phyloP scores from a whole-genome alignment of 2,888 invertebrate genomes.

The Strigamia transsilvanica region DNA sequence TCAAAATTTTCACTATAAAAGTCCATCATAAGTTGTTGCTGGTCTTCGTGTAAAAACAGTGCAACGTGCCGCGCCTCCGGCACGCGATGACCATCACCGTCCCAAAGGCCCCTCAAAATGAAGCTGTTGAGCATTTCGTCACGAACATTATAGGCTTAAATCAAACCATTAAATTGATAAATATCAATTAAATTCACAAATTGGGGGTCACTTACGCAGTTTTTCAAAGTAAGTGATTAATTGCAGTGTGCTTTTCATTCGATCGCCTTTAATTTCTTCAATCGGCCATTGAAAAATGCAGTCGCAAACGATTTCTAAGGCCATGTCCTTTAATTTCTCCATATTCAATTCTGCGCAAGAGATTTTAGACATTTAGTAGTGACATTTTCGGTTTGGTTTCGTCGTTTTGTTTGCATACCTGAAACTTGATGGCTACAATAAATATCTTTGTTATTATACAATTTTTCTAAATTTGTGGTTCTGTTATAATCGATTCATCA shows the following conservation, averaged over 20 bases:
- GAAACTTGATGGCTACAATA: background rate
- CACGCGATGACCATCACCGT: background rate
- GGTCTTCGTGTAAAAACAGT: background rate
- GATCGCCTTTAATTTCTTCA: background rate
- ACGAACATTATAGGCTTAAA: background rate
- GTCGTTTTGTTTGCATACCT: too few species aligned
- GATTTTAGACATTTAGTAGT: background rate
- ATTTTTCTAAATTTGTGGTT: background rate
- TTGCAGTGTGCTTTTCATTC: background rate
- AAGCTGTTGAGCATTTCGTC: background rate
- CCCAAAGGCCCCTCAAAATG: constrained; percentile 1
- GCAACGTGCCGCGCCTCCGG: background rate
- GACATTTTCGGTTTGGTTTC: background rate
- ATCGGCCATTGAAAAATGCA: background rate
- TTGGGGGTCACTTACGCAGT: background rate
- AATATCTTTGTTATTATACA: background rate
- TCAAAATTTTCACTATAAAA: constrained; percentile 4
- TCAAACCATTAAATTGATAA: background rate
- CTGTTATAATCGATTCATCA: background rate
- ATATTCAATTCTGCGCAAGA: background rate
- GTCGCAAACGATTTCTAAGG: background rate
- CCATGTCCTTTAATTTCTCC: background rate
- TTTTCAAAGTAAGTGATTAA: background rate
- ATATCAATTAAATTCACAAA: background rate
- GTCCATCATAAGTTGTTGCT: background rate